A percentile compares a stretch with the other conserved stretches of the same genome.
phyloP scores from a whole-genome alignment of 1,140 invertebrate genomes.

The Drosophila dunni region DNA sequence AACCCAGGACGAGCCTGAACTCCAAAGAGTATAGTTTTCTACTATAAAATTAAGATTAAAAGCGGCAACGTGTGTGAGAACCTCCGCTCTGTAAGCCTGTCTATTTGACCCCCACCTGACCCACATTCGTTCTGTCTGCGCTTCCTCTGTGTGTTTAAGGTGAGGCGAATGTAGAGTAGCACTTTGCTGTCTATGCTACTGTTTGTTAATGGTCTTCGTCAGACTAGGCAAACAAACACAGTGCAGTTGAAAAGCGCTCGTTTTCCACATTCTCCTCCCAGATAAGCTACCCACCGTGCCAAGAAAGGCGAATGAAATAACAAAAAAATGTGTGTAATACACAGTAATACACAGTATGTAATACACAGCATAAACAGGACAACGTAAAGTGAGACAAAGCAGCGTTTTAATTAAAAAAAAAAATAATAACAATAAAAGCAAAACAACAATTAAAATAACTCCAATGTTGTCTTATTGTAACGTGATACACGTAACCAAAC shows the following conservation, averaged over 20 bases:
- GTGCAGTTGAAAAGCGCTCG: constrained; percentile 4
- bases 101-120: constrained; percentile 17
- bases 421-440: constrained; percentile 9
- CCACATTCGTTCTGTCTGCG: neutral
- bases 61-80: constrained; percentile 55
- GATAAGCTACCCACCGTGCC: constrained; percentile 56
- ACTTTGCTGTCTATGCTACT: constrained; percentile 48
- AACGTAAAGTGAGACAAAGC: constrained; percentile 69
- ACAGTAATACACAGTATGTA: constrained; percentile 58
- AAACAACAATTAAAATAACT: constrained; percentile 7
- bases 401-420: constrained; percentile 64
- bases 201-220: constrained; percentile 59
- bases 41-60: constrained; percentile 82
- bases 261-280: constrained; percentile 31
- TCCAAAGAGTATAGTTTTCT: constrained; percentile 35
- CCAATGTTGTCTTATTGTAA: too few species aligned
- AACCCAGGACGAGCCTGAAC: neutral
- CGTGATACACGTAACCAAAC: too few species aligned
- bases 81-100: neutral
- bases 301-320: constrained; percentile 66
- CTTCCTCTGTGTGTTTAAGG: constrained; percentile 57
- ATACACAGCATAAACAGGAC: constrained; percentile 51
- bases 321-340: constrained; percentile 66
- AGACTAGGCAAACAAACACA: constrained; percentile 44
- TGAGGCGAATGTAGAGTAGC: constrained; percentile 42